Evolutionary conservation across 2,113 vertebrate species (phyloP).

Genomic region (Ceyx cyanopectus): DNA sequence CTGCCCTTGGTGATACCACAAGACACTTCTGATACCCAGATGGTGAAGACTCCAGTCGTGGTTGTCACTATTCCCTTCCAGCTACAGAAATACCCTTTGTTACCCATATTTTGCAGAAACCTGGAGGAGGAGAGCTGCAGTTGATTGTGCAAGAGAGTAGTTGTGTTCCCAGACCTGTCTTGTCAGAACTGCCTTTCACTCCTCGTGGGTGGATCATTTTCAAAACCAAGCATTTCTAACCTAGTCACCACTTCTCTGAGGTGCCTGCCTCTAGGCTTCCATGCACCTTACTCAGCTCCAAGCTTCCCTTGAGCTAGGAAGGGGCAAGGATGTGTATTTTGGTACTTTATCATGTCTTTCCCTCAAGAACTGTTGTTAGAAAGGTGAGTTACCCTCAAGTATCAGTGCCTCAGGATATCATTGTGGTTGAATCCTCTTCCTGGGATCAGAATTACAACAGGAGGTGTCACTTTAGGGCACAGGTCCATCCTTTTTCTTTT

Average conservation of each 20-base stretch:
- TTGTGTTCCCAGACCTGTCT: neutral
- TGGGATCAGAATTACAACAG: neutral
- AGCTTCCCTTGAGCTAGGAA: neutral
- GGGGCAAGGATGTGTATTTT: neutral
- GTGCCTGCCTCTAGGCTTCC: neutral
- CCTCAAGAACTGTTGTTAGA: fast-evolving
- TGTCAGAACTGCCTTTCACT: neutral
- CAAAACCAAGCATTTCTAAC: neutral
- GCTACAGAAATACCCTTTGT: neutral
- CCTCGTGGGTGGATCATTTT: neutral
- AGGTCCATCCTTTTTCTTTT: neutral
- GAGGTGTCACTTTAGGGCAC: neutral
- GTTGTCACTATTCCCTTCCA: neutral
- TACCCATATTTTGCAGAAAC: neutral
- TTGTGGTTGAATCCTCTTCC: neutral
- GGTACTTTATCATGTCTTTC: neutral
- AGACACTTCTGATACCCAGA: neutral
- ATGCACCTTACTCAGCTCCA: neutral
- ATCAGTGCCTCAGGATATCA: neutral
- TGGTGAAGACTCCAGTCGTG: fast-evolving
- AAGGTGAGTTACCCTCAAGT: neutral
- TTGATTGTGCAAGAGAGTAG: neutral
- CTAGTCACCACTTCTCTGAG: neutral
- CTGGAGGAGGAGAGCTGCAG: neutral
- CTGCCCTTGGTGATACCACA: fast-evolving